These are phyloP conservation scores for Apolygus lucorum DNA, from an alignment of 1,140 invertebrate species.

Conservation along the genomic window DNA sequence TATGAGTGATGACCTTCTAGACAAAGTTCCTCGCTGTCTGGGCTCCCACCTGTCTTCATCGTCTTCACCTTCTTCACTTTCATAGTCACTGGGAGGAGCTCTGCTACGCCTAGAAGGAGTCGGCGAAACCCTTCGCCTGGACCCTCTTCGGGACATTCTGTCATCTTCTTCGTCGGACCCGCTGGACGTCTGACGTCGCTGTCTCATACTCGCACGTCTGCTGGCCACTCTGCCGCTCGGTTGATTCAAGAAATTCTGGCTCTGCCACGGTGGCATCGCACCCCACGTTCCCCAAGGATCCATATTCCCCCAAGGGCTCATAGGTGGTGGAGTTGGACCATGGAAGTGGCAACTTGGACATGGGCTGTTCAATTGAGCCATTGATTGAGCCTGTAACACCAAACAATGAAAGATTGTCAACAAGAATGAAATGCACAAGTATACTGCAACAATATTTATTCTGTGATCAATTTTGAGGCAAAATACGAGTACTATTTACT, in stretches of 20 bases:
- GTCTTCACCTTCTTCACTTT: slow-evolving; percentile 34
- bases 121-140: slow-evolving; percentile 14
- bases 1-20: not conserved
- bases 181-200: not conserved
- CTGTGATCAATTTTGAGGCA: no score
- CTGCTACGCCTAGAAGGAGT: slow-evolving; percentile 18
- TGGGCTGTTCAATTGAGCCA: slow-evolving; percentile 55
- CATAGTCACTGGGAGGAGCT: slow-evolving; percentile 31
- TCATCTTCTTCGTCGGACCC: not conserved
- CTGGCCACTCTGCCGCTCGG: not conserved
- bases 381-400: slow-evolving; percentile 59
- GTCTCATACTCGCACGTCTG: not conserved
- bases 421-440: no score
- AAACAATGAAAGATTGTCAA: slow-evolving; percentile 7
- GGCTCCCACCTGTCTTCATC: slow-evolving; percentile 19
- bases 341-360: slow-evolving; percentile 48
- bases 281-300: slow-evolving; percentile 4
- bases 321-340: slow-evolving; percentile 28
- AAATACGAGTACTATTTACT: no score
- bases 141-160: slow-evolving; percentile 12
- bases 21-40: slow-evolving; percentile 19
- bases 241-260: slow-evolving; percentile 13
- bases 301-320: not conserved
- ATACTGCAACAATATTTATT: no score
- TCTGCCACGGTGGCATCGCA: slow-evolving; percentile 3